Evolutionary conservation across 2,797 vertebrate genomes (phyloP).

Genomic region (Acrossocheilus fasciatus): DNA sequence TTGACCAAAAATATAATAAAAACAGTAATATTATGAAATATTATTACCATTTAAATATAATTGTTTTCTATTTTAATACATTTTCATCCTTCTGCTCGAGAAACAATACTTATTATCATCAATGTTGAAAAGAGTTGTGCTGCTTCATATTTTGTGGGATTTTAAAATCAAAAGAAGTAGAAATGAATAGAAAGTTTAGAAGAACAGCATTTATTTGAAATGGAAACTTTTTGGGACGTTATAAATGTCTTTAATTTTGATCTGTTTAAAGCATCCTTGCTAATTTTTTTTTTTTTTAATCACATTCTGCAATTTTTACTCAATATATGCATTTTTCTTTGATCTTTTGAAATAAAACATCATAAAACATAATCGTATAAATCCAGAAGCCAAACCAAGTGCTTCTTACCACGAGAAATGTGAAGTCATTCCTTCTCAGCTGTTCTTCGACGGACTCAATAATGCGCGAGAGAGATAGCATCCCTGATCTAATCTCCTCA

Average conservation of each 20-base stretch:
- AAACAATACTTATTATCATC: background rate
- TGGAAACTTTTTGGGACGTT: background rate
- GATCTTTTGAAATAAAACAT: background rate
- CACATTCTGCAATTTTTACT: background rate
- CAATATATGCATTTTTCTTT: background rate
- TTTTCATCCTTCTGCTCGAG: background rate
- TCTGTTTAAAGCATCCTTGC: background rate
- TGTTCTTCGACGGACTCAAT: constrained; percentile 53
- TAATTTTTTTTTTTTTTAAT: background rate
- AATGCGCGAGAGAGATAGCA: constrained; percentile 41
- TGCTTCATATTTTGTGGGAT: background rate
- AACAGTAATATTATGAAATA: background rate
- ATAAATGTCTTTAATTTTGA: background rate
- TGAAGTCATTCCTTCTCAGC: constrained; percentile 36
- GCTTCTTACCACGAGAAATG: constrained; percentile 55
- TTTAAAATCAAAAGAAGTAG: background rate
- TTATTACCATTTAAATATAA: background rate
- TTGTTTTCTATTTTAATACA: background rate
- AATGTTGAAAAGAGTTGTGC: background rate
- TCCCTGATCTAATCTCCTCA: constrained; percentile 53
- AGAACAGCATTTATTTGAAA: background rate
- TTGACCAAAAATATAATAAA: background rate
- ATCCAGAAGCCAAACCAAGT: background rate
- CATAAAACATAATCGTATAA: background rate
- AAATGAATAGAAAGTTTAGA: background rate